phyloP scores from a whole-genome alignment of 1,140 invertebrate species.

The Orius laevigatus region DNA sequence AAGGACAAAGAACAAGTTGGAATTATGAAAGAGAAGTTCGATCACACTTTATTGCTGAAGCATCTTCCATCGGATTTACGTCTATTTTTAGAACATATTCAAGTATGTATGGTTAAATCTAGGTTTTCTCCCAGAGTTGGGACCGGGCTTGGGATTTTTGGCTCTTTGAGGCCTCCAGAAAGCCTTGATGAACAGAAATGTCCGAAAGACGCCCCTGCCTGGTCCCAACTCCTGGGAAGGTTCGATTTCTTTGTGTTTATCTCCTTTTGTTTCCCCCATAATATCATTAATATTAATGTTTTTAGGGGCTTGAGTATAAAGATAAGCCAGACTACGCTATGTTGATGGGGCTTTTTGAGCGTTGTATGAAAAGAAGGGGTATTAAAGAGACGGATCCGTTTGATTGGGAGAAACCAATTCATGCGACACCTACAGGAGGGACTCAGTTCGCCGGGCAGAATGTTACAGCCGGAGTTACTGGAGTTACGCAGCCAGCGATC shows the following conservation, averaged over 20 bases:
- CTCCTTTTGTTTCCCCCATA: too few relatives aligned
- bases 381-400: constrained; percentile 83
- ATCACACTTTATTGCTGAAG: constrained; percentile 82
- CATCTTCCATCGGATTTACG: constrained; percentile 88
- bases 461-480: constrained; percentile 20
- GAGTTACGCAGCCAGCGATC: constrained; percentile 26
- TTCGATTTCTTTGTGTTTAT: too few relatives aligned
- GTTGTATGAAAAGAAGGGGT: constrained; percentile 85
- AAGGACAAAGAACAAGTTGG: constrained; percentile 98
- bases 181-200: too few relatives aligned
- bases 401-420: constrained; percentile 78
- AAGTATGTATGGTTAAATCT: too few relatives aligned
- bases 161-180: too few relatives aligned
- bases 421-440: constrained; percentile 28
- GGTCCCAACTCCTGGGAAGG: constrained; percentile 95
- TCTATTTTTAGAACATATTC: constrained; percentile 88
- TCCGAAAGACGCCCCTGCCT: too few relatives aligned
- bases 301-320: constrained; percentile 68
- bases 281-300: too few relatives aligned
- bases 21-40: constrained; percentile 93
- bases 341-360: constrained; percentile 70
- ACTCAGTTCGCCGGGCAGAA: constrained; percentile 8
- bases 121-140: too few relatives aligned
- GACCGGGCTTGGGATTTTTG: too few relatives aligned
- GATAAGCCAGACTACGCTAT: constrained; percentile 89